A percentile compares a stretch with the other conserved stretches of the same genome.
phyloP scores from a whole-genome alignment of 2,113 vertebrate species.

The Nannobrachium achirus region DNA sequence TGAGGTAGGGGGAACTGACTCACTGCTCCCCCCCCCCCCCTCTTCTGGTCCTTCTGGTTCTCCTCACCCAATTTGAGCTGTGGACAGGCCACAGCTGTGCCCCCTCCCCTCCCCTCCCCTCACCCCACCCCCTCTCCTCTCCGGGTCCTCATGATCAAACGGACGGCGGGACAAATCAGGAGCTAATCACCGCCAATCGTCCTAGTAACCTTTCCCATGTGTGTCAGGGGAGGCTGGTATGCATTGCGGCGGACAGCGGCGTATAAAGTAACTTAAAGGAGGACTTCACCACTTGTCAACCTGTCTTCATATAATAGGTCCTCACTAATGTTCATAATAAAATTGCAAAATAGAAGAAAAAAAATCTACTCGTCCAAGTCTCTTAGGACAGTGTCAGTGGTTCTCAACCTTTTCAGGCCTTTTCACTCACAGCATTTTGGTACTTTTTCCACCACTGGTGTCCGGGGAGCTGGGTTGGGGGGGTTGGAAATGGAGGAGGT shows the following conservation, averaged over 20 bases:
- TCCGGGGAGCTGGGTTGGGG: constrained; percentile 21
- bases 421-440: too few species aligned
- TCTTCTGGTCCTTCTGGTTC: constrained; percentile 38
- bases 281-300: too few species aligned
- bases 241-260: constrained; percentile 38
- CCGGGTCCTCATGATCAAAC: constrained; percentile 64
- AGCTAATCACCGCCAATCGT: constrained; percentile 73
- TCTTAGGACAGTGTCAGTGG: too few species aligned
- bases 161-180: constrained; percentile 65
- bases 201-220: constrained; percentile 71
- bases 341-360: too few species aligned
- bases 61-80: constrained; percentile 49
- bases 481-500: constrained; percentile 36
- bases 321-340: too few species aligned
- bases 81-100: constrained; percentile 49
- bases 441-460: too few species aligned
- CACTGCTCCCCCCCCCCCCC: constrained; percentile 10
- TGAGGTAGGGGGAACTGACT: constrained; percentile 37
- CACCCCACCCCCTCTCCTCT: constrained; percentile 33
- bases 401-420: too few species aligned
- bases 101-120: constrained; percentile 34
- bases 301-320: too few species aligned
- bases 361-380: too few species aligned
- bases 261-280: constrained; percentile 34
- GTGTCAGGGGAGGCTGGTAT: constrained; percentile 47